Evolutionary conservation across 1,140 invertebrate species (phyloP).

Genomic region (Drosophila subobscura): DNA sequence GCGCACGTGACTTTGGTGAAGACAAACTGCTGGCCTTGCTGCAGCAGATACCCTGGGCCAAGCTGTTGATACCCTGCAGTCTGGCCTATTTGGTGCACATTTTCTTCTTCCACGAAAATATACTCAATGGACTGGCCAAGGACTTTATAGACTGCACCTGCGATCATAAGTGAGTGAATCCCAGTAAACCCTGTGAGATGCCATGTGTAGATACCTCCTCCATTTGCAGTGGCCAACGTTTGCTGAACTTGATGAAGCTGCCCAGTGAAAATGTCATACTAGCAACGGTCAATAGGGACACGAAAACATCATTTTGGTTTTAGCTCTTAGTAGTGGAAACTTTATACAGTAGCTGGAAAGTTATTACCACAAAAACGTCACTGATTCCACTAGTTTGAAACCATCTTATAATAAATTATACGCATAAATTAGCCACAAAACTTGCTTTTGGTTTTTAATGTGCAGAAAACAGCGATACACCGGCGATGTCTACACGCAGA

Average conservation of each 20-base stretch:
- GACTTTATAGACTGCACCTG: slow-evolving; percentile 51
- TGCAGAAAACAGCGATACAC: background rate
- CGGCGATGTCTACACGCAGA: slow-evolving; percentile 1
- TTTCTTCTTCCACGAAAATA: slow-evolving; percentile 18
- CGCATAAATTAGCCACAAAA: slow-evolving; percentile 9
- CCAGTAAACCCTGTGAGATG: background rate
- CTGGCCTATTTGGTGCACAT: slow-evolving; percentile 48
- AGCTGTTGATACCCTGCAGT: slow-evolving; percentile 40
- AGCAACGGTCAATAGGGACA: background rate
- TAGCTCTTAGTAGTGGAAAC: background rate
- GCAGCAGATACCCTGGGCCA: slow-evolving; percentile 41
- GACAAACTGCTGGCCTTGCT: background rate
- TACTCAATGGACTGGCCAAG: slow-evolving; percentile 29
- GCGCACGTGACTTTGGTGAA: background rate
- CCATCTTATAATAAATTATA: background rate
- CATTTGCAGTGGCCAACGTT: slow-evolving; percentile 31
- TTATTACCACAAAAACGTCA: too few relatives aligned
- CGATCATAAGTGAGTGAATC: slow-evolving; percentile 45
- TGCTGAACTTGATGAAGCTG: slow-evolving; percentile 19
- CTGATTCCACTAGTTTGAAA: too few relatives aligned
- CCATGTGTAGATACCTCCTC: background rate
- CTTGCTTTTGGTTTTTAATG: slow-evolving; percentile 32
- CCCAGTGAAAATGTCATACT: slow-evolving; percentile 23
- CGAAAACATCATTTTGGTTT: slow-evolving; percentile 34
- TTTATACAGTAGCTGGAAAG: too few relatives aligned